phyloP scores from a whole-genome alignment of 2,113 vertebrate genomes.

The Montifringilla adamsi region DNA sequence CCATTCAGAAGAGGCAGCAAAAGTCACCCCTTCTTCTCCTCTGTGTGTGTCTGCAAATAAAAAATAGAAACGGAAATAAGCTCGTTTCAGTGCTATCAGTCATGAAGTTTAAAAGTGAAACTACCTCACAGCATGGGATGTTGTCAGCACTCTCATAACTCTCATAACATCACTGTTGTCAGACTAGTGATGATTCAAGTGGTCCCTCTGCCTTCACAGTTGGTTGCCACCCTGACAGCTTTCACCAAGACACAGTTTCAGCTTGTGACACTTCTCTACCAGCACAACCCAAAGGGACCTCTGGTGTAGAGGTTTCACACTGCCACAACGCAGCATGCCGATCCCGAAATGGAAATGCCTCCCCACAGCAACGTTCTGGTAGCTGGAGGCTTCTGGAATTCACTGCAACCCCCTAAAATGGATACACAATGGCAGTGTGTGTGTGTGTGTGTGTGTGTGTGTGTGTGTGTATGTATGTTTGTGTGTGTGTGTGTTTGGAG shows the following conservation, averaged over 20 bases:
- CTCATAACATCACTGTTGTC: background rate
- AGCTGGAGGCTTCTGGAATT: background rate
- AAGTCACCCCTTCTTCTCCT: background rate
- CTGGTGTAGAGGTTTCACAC: fast-evolving
- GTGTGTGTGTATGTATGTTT: too few relatives aligned
- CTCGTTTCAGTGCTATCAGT: background rate
- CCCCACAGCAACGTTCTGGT: background rate
- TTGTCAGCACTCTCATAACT: background rate
- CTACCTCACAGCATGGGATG: background rate
- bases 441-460: too few relatives aligned
- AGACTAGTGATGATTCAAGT: background rate
- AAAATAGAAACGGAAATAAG: conserved; percentile 31
- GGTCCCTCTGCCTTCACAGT: background rate
- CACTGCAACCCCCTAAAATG: background rate
- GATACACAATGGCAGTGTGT: too few relatives aligned
- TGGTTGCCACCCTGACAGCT: background rate
- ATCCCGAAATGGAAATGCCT: background rate
- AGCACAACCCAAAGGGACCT: fast-evolving
- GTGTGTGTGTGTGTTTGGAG: too few relatives aligned
- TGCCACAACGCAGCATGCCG: background rate
- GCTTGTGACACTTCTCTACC: background rate
- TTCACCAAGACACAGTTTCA: background rate
- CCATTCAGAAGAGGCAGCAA: background rate
- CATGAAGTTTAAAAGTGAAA: conserved; percentile 21
- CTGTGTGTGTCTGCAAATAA: background rate